These are phyloP conservation scores for Ylistrum balloti DNA, from an alignment of 1,140 invertebrate genomes.

Conservation along the genomic window DNA sequence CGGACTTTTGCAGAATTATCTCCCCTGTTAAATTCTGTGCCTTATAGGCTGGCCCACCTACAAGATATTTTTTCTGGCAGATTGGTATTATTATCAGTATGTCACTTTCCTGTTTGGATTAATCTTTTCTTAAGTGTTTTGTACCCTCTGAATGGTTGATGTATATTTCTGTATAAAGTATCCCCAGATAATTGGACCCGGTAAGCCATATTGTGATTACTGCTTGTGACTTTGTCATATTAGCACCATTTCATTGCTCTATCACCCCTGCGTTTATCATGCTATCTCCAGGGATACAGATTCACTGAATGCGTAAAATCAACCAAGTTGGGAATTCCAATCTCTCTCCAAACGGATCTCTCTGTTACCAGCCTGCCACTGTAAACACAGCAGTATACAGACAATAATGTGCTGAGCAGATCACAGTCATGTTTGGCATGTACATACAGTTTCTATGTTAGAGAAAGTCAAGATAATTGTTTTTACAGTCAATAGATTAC, in stretches of 20 bases:
- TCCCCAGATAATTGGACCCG: neutral
- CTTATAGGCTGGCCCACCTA: too few species aligned
- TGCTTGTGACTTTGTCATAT: neutral
- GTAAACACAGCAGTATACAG: neutral
- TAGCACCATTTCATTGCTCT: neutral
- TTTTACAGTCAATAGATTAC: neutral
- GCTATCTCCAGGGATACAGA: neutral
- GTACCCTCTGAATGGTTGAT: neutral
- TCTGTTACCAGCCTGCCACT: neutral
- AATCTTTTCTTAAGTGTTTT: too few species aligned
- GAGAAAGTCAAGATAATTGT: conserved; percentile 1
- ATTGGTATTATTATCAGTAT: neutral
- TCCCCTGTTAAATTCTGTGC: too few species aligned
- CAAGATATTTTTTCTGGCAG: too few species aligned
- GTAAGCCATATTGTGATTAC: neutral
- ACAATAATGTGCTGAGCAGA: neutral
- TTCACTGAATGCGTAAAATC: neutral
- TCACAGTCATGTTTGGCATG: neutral
- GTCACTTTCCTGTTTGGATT: neutral
- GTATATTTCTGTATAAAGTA: neutral
- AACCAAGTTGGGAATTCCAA: neutral
- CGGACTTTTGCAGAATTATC: too few species aligned
- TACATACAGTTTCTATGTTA: conserved; percentile 1
- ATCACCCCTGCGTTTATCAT: neutral
- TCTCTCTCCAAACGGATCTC: neutral